These are phyloP conservation scores for Mycalesis mineus DNA, from an alignment of 2,888 invertebrate genomes.

Conservation along the genomic window DNA sequence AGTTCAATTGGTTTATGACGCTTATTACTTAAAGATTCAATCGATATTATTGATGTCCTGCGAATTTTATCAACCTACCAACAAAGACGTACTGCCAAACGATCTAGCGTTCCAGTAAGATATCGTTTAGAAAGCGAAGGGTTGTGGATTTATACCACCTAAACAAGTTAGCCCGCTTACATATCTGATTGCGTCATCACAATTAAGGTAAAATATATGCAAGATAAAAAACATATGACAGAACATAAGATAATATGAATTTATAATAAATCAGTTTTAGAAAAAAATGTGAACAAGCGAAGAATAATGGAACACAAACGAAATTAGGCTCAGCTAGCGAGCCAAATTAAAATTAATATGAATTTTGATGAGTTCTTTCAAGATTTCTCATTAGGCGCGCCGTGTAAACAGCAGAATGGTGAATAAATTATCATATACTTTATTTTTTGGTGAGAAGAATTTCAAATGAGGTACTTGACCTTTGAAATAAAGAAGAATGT, in stretches of 20 bases:
- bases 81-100: too few relatives aligned
- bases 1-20: too few relatives aligned
- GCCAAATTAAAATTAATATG: slow-evolving; percentile 20
- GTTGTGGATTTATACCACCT: too few relatives aligned
- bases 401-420: slow-evolving; percentile 18
- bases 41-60: too few relatives aligned
- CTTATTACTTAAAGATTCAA: too few relatives aligned
- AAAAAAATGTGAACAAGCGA: slow-evolving; percentile 1
- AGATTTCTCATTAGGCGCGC: slow-evolving; percentile 21
- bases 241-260: neutral
- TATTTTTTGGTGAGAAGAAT: slow-evolving; percentile 15
- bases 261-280: neutral
- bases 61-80: too few relatives aligned
- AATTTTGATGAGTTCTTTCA: slow-evolving; percentile 16
- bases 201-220: too few relatives aligned
- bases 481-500: neutral
- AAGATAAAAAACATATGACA: too few relatives aligned
- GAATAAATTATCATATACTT: slow-evolving; percentile 25
- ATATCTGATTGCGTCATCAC: too few relatives aligned
- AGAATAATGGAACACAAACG: slow-evolving; percentile 12
- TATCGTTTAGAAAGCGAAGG: too few relatives aligned
- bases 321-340: slow-evolving; percentile 12
- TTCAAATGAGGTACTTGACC: slow-evolving; percentile 22
- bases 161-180: too few relatives aligned
- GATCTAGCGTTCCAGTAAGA: too few relatives aligned